Evolutionary conservation across 2,888 invertebrate species (phyloP).

Genomic region (Orthosia gracilis): DNA sequence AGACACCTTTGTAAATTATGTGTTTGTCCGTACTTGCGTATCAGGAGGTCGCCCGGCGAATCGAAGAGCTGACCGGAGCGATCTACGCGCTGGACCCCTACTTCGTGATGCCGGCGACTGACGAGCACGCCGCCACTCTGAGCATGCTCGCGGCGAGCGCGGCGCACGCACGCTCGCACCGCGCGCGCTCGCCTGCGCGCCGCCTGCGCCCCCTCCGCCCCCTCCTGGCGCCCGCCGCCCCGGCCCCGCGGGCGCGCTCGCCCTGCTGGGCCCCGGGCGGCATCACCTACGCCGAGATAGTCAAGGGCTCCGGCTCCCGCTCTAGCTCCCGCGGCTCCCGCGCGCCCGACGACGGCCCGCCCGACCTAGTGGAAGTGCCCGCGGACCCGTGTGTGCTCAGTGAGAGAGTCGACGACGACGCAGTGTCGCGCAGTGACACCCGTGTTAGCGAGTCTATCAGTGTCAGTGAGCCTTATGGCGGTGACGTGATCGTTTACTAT

Average conservation of each 20-base stretch:
- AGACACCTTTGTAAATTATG: conserved; percentile 87
- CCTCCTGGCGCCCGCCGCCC: conserved; percentile 56
- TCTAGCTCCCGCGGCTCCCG: conserved; percentile 80
- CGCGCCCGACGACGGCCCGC: conserved; percentile 66
- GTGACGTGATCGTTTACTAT: conserved; percentile 74
- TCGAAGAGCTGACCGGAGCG: conserved; percentile 93
- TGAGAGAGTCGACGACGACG: conserved; percentile 69
- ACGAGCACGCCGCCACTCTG: conserved; percentile 91
- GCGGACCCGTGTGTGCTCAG: conserved; percentile 74
- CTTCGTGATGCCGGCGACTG: conserved; percentile 91
- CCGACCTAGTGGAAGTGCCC: conserved; percentile 71
- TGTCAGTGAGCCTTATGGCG: conserved; percentile 83
- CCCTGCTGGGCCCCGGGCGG: conserved; percentile 94
- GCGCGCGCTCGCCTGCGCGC: conserved; percentile 88
- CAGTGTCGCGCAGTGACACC: conserved; percentile 74
- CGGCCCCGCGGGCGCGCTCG: conserved; percentile 60
- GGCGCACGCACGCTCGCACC: conserved; percentile 79
- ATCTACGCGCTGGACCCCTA: conserved; percentile 95
- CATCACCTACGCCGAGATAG: conserved; percentile 95
- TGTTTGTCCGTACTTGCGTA: conserved; percentile 91
- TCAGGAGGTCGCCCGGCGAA: conserved; percentile 94
- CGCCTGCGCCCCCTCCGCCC: conserved; percentile 62
- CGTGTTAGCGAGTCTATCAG: conserved; percentile 78
- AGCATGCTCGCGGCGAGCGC: conserved; percentile 87
- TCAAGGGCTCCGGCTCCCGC: conserved; percentile 91